Percentiles rank a stretch among this genome's conserved stretches.
These are phyloP conservation scores for Herminia tarsipennalis DNA, from an alignment of 2,888 invertebrate species.

Conservation along the genomic window DNA sequence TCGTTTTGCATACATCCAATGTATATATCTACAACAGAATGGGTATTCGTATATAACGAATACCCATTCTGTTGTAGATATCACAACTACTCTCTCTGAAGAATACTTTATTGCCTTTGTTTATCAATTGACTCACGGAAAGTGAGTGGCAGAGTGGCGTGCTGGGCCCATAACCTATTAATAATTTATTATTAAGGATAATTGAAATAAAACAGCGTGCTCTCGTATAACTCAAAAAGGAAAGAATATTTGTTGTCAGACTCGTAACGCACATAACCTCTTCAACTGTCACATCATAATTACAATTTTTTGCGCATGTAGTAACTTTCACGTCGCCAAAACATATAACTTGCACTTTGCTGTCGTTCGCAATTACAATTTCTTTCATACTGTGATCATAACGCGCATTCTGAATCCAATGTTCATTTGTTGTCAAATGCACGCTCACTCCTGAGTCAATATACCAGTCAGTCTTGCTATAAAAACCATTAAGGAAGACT, in stretches of 20 bases:
- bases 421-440: not conserved
- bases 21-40: not conserved
- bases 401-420: not conserved
- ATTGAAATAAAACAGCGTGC: too few species aligned
- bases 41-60: too few species aligned
- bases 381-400: not conserved
- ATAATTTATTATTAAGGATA: too few species aligned
- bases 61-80: too few species aligned
- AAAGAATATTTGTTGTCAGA: conserved; percentile 12
- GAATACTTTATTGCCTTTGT: not conserved
- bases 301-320: conserved; percentile 3
- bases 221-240: too few species aligned
- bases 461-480: not conserved
- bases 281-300: conserved; percentile 8
- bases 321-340: conserved; percentile 9
- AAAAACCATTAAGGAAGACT: conserved; percentile 7
- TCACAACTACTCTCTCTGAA: not conserved
- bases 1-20: not conserved
- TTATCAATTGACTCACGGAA: conserved; percentile 9
- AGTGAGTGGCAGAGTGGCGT: too few species aligned
- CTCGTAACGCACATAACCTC: conserved; percentile 9
- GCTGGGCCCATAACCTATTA: too few species aligned
- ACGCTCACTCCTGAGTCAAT: conserved; percentile 2
- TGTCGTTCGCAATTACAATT: not conserved
- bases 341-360: conserved; percentile 1